phyloP scores from a whole-genome alignment of 2,113 vertebrate genomes.

The Lampris megalopsis region DNA sequence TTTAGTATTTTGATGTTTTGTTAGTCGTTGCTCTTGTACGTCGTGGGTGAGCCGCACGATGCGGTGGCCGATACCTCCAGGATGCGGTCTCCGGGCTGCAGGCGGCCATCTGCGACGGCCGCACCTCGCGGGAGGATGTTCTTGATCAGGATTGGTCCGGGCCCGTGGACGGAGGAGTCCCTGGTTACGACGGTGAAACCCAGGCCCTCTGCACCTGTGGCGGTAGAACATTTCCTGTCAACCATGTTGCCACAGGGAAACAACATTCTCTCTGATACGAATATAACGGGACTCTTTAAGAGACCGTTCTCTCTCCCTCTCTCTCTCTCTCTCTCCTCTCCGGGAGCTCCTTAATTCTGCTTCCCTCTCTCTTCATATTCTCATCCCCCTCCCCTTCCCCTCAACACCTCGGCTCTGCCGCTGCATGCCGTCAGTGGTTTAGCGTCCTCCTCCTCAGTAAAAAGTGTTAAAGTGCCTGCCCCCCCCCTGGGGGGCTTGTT shows the following conservation, averaged over 20 bases:
- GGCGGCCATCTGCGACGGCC: conserved; percentile 92
- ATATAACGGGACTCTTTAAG: no score
- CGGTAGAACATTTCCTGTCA: no score
- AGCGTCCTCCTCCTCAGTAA: conserved; percentile 56
- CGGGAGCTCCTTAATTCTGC: neutral
- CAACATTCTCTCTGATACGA: no score
- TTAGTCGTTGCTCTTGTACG: neutral
- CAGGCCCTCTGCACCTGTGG: conserved; percentile 92
- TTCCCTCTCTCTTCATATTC: neutral
- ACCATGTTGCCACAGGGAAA: no score
- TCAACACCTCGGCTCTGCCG: conserved; percentile 8
- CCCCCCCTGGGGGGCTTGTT: conserved; percentile 49
- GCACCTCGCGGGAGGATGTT: conserved; percentile 93
- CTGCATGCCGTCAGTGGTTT: conserved; percentile 19
- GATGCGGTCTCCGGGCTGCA: conserved; percentile 94
- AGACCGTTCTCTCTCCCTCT: neutral
- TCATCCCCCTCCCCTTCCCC: neutral
- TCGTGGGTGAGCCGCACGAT: neutral
- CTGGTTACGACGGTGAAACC: conserved; percentile 97
- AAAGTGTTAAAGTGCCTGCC: conserved; percentile 59
- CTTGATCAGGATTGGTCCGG: conserved; percentile 95
- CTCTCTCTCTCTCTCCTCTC: conserved; percentile 1
- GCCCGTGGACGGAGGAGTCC: conserved; percentile 89
- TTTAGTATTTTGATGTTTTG: neutral
- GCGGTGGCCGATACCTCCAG: conserved; percentile 85